A percentile compares a stretch with the other conserved stretches of the same genome.
phyloP scores from a whole-genome alignment of 2,113 vertebrate species.

The Athene cunicularia region DNA sequence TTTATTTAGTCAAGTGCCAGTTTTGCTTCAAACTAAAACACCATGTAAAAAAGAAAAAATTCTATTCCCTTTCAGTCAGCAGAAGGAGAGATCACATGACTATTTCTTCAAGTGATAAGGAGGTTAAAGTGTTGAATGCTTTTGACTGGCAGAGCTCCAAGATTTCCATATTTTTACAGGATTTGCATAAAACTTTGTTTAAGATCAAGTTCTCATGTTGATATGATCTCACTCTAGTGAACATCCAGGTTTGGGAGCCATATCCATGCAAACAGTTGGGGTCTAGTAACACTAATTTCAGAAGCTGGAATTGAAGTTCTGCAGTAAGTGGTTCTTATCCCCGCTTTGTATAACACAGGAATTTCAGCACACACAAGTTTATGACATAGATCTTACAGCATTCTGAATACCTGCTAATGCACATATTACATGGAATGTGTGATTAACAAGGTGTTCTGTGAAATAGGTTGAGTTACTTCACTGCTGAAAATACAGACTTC shows the following conservation, averaged over 20 bases:
- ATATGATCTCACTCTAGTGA: background rate
- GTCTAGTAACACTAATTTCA: background rate
- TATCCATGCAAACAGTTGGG: background rate
- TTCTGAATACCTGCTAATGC: background rate
- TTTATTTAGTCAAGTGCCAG: background rate
- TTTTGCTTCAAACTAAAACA: background rate
- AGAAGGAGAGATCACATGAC: background rate
- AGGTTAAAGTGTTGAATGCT: background rate
- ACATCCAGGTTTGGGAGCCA: background rate
- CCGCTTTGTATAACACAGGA: background rate
- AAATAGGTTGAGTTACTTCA: background rate
- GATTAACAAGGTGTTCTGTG: background rate
- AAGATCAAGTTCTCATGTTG: conserved; percentile 26
- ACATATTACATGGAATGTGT: background rate
- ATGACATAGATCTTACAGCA: background rate
- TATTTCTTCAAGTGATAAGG: background rate
- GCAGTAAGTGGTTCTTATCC: background rate
- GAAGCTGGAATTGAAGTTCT: background rate
- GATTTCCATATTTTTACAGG: background rate
- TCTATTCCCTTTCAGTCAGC: background rate
- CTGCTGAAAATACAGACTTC: background rate
- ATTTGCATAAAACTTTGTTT: conserved; percentile 12
- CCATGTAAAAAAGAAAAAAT: background rate
- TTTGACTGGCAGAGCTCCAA: background rate
- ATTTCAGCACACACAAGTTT: background rate